These are phyloP conservation scores for Toxonevra muliebris DNA, from an alignment of 2,888 invertebrate species.

Conservation along the genomic window DNA sequence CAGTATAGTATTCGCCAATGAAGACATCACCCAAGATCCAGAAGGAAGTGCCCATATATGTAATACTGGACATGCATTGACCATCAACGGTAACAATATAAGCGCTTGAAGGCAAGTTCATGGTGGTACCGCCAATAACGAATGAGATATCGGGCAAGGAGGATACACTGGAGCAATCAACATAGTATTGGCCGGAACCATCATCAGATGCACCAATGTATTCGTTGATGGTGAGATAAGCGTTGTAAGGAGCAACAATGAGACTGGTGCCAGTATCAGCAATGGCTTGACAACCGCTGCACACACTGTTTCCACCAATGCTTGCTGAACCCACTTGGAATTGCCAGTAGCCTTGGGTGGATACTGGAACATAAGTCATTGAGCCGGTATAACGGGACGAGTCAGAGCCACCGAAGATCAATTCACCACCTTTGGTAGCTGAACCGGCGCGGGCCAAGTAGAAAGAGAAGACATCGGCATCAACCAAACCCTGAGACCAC, in stretches of 20 bases:
- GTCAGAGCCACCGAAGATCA: conserved; percentile 92
- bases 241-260: conserved; percentile 86
- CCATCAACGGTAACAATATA: conserved; percentile 71
- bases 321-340: conserved; percentile 81
- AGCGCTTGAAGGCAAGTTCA: conserved; percentile 79
- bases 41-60: conserved; percentile 76
- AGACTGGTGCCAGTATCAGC: conserved; percentile 96
- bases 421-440: conserved; percentile 79
- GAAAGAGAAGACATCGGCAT: conserved; percentile 87
- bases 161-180: conserved; percentile 69
- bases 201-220: conserved; percentile 73
- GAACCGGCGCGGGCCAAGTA: conserved; percentile 81
- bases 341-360: conserved; percentile 93
- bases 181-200: conserved; percentile 47
- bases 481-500: conserved; percentile 77
- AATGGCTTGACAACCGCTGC: conserved; percentile 87
- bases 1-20: conserved; percentile 92
- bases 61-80: conserved; percentile 91
- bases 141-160: conserved; percentile 81
- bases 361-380: conserved; percentile 77
- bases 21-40: conserved; percentile 99
- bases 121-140: conserved; percentile 76
- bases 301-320: conserved; percentile 70
- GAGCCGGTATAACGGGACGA: conserved; percentile 78
- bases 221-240: conserved; percentile 77